These are phyloP conservation scores for Pandion haliaetus DNA, from an alignment of 2,113 vertebrate species.

Conservation along the genomic window DNA sequence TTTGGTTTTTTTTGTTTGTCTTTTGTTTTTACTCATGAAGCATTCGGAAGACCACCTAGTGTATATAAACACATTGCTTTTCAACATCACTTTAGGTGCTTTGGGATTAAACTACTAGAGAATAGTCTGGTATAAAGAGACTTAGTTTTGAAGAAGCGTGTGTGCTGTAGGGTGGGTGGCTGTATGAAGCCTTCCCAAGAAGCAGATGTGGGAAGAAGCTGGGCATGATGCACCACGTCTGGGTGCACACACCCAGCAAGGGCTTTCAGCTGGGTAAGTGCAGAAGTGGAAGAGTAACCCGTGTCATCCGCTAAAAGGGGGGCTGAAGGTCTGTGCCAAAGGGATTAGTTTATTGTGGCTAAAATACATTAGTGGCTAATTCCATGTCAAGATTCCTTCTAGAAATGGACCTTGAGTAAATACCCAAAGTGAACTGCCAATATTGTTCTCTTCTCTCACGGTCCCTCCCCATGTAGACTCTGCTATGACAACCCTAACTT, in stretches of 20 bases:
- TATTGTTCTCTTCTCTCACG: not conserved
- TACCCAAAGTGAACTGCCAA: not conserved
- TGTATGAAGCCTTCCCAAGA: not conserved
- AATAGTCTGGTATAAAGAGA: accelerated
- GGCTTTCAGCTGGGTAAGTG: not conserved
- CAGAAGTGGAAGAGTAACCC: not conserved
- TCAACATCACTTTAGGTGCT: not conserved
- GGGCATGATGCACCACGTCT: accelerated
- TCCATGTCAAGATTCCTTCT: not conserved
- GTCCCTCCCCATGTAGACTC: not conserved
- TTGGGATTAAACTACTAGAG: not conserved
- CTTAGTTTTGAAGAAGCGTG: not conserved
- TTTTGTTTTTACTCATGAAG: not conserved
- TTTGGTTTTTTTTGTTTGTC: not conserved
- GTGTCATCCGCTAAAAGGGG: not conserved
- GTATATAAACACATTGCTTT: not conserved
- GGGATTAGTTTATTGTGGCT: not conserved
- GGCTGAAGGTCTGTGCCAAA: not conserved
- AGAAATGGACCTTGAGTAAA: not conserved
- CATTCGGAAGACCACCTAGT: not conserved
- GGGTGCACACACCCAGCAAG: too few species aligned
- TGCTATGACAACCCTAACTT: not conserved
- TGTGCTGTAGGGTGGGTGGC: not conserved
- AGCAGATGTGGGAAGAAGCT: not conserved
- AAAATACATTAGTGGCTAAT: not conserved